Evolutionary conservation across 2,888 invertebrate species (phyloP), one percentile per base, ranked within the genome.

Genomic region (Diaphora mendica): DNA sequence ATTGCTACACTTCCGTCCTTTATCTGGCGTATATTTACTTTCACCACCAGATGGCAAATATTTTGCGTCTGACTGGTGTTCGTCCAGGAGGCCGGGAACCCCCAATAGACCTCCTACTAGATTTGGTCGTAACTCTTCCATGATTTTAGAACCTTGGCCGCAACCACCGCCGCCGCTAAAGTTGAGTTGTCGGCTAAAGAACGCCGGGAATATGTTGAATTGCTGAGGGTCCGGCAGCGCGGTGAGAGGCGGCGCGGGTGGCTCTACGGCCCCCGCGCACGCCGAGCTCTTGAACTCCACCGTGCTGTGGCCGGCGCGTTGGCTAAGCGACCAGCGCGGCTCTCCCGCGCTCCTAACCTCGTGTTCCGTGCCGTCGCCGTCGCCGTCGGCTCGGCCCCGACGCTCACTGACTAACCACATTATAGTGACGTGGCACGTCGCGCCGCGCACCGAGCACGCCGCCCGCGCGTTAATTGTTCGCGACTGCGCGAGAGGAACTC

Each of bases 171-270:
- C 94, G 86, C 97, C 96, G 70, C 97, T 97, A 93, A 98, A 98
- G 93, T 98, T 98, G 85, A 98, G 96, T 94, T 98, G 98, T 80
- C 98, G 96, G 96, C 98, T 98, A 94, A 98, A 98, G 91, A 98
- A 98, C 78, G 98, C 98, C 87, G 98, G 98, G 94, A 98, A 98
- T 89, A 98, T 98, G 96, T 98, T 98, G 96, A 98, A 98, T 96
- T 98, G 98, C 91, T 98, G 98, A 81, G 97, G 97, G 86, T 96
- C 96, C 85, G 96, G 96, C 87, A 96, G 96, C 87, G 95, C 96
- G 89, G 96, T 94, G 87, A 96, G 96, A 87, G 95, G 93, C 93
- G 93, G 94, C 94, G 93, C 95, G 93, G 94, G 94, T 82, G 93
- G 93, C 92, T 94, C 95, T 65, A 87, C 91, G 94, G 96, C 96